Evolutionary conservation across 2,797 vertebrate genomes (phyloP).

Genomic region (Prionace glauca): DNA sequence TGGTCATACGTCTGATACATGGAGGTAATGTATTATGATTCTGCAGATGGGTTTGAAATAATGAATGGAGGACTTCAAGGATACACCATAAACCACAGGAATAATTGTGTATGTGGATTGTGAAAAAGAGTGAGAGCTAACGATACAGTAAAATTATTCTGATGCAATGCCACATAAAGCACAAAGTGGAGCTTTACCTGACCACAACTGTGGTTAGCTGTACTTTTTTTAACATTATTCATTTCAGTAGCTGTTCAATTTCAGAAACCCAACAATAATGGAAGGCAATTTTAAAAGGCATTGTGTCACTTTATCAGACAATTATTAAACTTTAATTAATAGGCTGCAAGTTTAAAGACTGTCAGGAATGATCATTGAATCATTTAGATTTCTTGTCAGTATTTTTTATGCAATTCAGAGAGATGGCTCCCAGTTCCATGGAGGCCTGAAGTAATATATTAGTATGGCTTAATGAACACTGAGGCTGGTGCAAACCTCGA

Average conservation of each 20-base stretch:
- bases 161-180: background rate
- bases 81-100: background rate
- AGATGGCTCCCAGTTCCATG: background rate
- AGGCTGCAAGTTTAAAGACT: background rate
- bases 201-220: background rate
- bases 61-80: constrained; percentile 25
- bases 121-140: background rate
- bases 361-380: background rate
- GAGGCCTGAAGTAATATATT: background rate
- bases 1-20: background rate
- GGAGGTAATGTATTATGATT: background rate
- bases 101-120: background rate
- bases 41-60: background rate
- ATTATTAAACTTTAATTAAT: background rate
- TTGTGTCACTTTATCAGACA: background rate
- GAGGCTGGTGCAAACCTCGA: too few relatives aligned
- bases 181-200: background rate
- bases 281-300: background rate
- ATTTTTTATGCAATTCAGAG: background rate
- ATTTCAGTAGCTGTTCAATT: background rate
- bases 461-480: background rate
- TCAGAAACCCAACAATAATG: background rate
- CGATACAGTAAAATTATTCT: background rate
- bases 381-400: background rate
- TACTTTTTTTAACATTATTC: background rate